phyloP scores from a whole-genome alignment of 1,140 invertebrate species.

The Physella acuta region DNA sequence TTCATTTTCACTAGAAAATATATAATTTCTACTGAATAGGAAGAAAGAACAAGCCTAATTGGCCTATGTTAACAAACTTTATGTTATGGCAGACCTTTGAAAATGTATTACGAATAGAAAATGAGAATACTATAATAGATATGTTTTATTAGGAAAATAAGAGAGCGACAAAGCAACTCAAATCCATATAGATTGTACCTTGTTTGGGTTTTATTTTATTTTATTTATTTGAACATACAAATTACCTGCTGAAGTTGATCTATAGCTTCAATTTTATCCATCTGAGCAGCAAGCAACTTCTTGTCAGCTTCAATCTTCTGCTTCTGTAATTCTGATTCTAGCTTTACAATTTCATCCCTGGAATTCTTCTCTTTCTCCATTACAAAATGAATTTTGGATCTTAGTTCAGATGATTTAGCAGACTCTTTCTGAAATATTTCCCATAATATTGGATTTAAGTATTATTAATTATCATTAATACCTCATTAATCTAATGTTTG shows the following conservation, averaged over 20 bases:
- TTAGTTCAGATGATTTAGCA: background rate
- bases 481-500: background rate
- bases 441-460: background rate
- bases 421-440: constrained; percentile 11
- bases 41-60: too few species aligned
- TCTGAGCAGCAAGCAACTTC: constrained; percentile 8
- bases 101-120: too few species aligned
- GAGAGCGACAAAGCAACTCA: too few species aligned
- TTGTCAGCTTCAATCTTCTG: constrained; percentile 11
- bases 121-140: too few species aligned
- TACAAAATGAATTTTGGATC: constrained; percentile 16
- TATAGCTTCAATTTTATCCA: background rate
- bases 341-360: background rate
- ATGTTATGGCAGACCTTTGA: too few species aligned
- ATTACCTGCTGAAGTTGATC: constrained; percentile 16
- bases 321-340: background rate
- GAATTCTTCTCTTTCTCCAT: constrained; percentile 23
- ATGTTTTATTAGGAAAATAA: too few species aligned
- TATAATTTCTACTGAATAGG: too few species aligned
- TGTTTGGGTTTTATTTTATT: too few species aligned
- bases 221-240: too few species aligned
- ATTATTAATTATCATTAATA: background rate
- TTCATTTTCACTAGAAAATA: too few species aligned
- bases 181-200: too few species aligned
- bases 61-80: too few species aligned